phyloP scores from a whole-genome alignment of 2,797 vertebrate species.

The Ctenopoma kingsleyae region DNA sequence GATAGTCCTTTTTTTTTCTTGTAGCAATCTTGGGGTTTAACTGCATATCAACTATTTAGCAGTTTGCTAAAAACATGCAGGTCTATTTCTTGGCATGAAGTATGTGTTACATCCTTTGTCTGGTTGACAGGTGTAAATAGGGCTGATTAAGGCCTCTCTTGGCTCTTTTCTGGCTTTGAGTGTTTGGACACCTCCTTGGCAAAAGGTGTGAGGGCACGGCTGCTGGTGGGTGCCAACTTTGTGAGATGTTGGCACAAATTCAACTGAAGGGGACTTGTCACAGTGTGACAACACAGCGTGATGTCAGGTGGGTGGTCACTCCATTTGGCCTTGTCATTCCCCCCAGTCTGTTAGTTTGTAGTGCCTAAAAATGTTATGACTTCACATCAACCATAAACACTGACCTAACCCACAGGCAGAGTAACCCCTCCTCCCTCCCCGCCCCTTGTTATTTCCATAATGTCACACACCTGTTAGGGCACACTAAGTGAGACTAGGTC shows the following conservation, averaged over 20 bases:
- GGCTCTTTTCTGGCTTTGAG: slow-evolving; percentile 58
- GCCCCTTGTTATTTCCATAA: not conserved
- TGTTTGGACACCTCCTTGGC: slow-evolving; percentile 68
- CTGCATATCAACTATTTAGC: too few species aligned
- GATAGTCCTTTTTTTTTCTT: not conserved
- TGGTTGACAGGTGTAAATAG: slow-evolving; percentile 66
- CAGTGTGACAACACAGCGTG: slow-evolving; percentile 44
- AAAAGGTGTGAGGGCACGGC: slow-evolving; percentile 47
- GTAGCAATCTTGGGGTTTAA: too few species aligned
- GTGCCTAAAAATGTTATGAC: slow-evolving; percentile 34
- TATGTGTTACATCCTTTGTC: slow-evolving; percentile 22
- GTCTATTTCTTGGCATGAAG: slow-evolving; percentile 48
- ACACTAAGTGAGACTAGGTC: not conserved
- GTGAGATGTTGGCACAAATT: slow-evolving; percentile 50
- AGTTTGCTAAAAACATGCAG: not conserved
- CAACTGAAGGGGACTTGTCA: slow-evolving; percentile 41
- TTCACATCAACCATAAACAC: slow-evolving; percentile 55
- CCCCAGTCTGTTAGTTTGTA: slow-evolving; percentile 43
- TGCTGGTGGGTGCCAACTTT: slow-evolving; percentile 46
- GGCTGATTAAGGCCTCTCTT: slow-evolving; percentile 57
- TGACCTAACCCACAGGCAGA: slow-evolving; percentile 30
- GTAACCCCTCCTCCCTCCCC: slow-evolving; percentile 15
- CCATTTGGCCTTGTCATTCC: slow-evolving; percentile 43
- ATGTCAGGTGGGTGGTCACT: slow-evolving; percentile 64
- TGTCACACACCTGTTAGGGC: slow-evolving; percentile 17